These are phyloP conservation scores for Harmothoe impar DNA, from an alignment of 2,888 invertebrate genomes.

Conservation along the genomic window DNA sequence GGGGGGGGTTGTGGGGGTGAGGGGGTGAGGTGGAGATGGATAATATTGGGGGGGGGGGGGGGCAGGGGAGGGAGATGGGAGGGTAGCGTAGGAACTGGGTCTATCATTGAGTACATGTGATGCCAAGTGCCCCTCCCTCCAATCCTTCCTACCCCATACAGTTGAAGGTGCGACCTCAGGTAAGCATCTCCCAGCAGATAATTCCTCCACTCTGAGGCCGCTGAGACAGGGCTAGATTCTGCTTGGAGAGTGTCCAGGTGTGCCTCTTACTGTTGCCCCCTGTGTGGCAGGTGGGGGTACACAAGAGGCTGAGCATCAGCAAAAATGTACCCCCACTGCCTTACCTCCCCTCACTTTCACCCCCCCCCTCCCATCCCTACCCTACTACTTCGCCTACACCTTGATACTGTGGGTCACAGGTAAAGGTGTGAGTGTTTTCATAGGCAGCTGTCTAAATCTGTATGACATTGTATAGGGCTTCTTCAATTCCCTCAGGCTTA, in stretches of 20 bases:
- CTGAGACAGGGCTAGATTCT: too few relatives aligned
- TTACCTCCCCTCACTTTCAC: background rate
- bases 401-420: background rate
- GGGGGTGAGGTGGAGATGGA: background rate
- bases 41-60: background rate
- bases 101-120: background rate
- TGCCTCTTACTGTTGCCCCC: too few relatives aligned
- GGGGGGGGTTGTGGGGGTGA: background rate
- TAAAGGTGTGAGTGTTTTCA: background rate
- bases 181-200: background rate
- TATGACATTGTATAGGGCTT: slow-evolving; percentile 5
- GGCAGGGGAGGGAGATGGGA: background rate
- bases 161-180: slow-evolving; percentile 1
- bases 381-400: background rate
- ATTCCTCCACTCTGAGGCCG: too few relatives aligned
- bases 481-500: background rate
- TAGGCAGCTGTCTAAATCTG: slow-evolving; percentile 14
- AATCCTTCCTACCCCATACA: background rate
- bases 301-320: background rate
- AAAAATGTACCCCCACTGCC: background rate
- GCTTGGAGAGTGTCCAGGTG: too few relatives aligned
- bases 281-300: too few relatives aligned
- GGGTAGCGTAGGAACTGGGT: background rate
- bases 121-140: background rate
- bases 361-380: background rate